phyloP scores from a whole-genome alignment of 2,113 vertebrate genomes.

The Tapirus terrestris region DNA sequence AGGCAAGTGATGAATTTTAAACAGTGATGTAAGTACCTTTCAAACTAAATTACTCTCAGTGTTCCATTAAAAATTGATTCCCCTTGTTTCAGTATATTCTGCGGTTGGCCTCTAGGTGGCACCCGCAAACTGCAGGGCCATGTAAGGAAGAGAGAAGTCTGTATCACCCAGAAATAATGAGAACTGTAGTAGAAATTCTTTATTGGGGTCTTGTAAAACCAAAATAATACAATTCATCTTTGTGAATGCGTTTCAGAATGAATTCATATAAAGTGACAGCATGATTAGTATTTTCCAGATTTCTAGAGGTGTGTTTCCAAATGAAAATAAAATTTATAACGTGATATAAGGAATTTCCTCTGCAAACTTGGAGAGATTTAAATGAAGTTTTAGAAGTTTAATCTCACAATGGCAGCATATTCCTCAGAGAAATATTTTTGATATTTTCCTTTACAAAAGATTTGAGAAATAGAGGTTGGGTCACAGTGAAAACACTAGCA shows the following conservation, averaged over 20 bases:
- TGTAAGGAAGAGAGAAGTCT: not conserved
- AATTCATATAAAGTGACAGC: not conserved
- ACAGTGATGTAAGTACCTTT: not conserved
- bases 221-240: not conserved
- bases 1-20: not conserved
- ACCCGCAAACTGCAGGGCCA: not conserved
- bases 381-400: not conserved
- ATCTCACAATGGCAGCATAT: not conserved
- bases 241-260: not conserved
- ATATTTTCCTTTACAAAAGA: not conserved
- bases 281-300: slow-evolving; percentile 2
- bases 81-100: not conserved
- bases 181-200: not conserved
- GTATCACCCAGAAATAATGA: not conserved
- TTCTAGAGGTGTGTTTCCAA: slow-evolving; percentile 26
- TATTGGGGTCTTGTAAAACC: not conserved
- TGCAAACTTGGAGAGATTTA: not conserved
- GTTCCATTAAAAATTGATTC: not conserved
- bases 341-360: not conserved
- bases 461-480: not conserved
- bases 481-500: not conserved
- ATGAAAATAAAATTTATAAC: slow-evolving; percentile 9
- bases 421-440: not conserved
- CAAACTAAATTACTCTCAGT: not conserved
- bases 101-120: not conserved